Evolutionary conservation across 1,140 invertebrate genomes (phyloP), one percentile per base, ranked within the genome.

Genomic region (Megathymus violae): DNA sequence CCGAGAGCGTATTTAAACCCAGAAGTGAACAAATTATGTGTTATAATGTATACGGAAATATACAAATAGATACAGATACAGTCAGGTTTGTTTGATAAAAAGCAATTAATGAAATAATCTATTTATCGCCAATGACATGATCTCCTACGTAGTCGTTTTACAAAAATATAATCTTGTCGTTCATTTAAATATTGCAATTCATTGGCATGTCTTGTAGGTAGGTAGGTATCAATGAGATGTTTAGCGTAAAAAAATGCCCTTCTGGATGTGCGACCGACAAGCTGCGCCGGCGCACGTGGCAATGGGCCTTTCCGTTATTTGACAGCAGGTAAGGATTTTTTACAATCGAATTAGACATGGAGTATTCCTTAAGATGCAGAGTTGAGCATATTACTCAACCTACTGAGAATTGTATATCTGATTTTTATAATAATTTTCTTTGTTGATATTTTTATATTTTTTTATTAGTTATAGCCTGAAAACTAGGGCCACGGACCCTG

Each of bases 251-350:
- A 56, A 56, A 56, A 56, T 22, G 50, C 51, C 51, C 51, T 56
- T 40, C 46, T 46, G 56, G 56, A 44, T 48, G 25, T 61, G 31
- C 34, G 50, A 46, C 50, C 46, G 63, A 9, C 79, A 82, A 80
- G 82, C 84, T 84, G 80, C 80, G 72, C 38, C 40, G 51, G 63
- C 85, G 87, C 87, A 89, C 87, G 87, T 89, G 87, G 87, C 87
- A 89, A 70, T 67, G 68, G 74, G 67, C 77, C 83, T 85, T 82
- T 82, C 86, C 85, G 85, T 82, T 81, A 76, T 76, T 78, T 76
- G 73, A 65, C 71, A 69, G 83, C 85, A 89, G 87, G 87, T 89
- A 89, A 84, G 78, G 51, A 62, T 81, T 89, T 88, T 89, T 88
- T 85, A 74, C 46, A 44, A 65, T 56, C 66, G 74, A 76, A 78